These are phyloP conservation scores for Mesorhabditis belari DNA, from an alignment of 2,888 invertebrate genomes.

Conservation along the genomic window DNA sequence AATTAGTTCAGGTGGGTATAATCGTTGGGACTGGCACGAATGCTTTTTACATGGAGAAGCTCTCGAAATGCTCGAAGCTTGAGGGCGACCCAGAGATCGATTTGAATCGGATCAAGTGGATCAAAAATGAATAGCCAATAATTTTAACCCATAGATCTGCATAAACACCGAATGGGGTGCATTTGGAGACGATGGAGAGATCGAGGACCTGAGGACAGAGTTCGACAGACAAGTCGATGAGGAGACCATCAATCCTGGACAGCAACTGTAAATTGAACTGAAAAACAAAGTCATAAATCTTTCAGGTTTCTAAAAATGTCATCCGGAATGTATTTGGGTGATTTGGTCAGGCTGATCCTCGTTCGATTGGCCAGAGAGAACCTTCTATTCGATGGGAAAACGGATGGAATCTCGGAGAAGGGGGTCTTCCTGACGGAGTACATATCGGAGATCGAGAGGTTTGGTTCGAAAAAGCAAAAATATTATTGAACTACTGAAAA, in stretches of 20 bases:
- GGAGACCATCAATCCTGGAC: slow-evolving; percentile 69
- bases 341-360: slow-evolving; percentile 77
- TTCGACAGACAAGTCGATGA: slow-evolving; percentile 72
- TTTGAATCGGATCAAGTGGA: no score
- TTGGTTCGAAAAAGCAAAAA: no score
- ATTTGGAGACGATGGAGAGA: slow-evolving; percentile 80
- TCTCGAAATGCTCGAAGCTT: slow-evolving; percentile 50
- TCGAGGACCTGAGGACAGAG: slow-evolving; percentile 76
- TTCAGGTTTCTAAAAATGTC: slow-evolving; percentile 90
- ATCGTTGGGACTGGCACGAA: slow-evolving; percentile 64
- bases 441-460: slow-evolving; percentile 86
- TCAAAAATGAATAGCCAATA: no score
- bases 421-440: slow-evolving; percentile 82
- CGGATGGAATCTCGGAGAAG: slow-evolving; percentile 35
- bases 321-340: slow-evolving; percentile 96
- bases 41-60: slow-evolving; percentile 58
- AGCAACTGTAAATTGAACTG: slow-evolving; percentile 64
- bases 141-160: no score
- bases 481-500: no score
- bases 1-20: slow-evolving; percentile 73
- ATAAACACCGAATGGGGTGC: slow-evolving; percentile 97
- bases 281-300: neutral
- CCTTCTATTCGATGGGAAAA: slow-evolving; percentile 42
- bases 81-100: slow-evolving; percentile 32
- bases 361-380: slow-evolving; percentile 67